These are phyloP conservation scores for Rhinopomastus cyanomelas DNA, from an alignment of 2,113 vertebrate species.

Conservation along the genomic window DNA sequence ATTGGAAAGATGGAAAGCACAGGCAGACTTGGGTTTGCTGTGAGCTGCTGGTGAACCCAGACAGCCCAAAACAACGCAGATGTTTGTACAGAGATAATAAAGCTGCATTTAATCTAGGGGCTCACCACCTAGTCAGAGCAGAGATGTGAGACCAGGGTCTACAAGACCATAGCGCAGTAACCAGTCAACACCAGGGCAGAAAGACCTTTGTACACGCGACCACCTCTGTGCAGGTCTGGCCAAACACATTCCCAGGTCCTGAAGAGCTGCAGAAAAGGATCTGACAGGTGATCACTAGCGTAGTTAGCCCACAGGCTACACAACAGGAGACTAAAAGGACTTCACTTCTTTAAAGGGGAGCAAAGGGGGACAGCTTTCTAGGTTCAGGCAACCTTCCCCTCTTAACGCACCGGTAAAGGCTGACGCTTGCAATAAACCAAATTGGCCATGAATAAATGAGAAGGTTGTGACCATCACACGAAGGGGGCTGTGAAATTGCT, in stretches of 20 bases:
- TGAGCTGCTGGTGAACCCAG: background rate
- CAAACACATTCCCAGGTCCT: background rate
- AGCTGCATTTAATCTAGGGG: background rate
- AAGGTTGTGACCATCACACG: background rate
- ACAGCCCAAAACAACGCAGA: background rate
- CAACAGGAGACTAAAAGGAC: background rate
- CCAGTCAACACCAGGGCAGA: background rate
- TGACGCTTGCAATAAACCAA: background rate
- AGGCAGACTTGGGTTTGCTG: background rate
- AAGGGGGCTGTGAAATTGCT: background rate
- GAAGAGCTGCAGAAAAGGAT: background rate
- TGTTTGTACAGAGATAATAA: background rate
- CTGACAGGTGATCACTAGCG: background rate
- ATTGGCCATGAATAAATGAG: background rate
- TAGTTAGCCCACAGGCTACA: background rate
- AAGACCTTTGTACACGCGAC: background rate
- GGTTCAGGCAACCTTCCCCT: background rate
- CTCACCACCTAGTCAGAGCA: background rate
- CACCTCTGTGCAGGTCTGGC: background rate
- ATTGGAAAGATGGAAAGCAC: background rate
- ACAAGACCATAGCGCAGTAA: background rate
- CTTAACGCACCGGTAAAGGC: background rate
- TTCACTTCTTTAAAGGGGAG: background rate
- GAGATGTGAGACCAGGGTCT: background rate
- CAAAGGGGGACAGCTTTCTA: background rate